phyloP scores from a whole-genome alignment of 2,797 vertebrate species.

The Catamblyrhynchus diadema region DNA sequence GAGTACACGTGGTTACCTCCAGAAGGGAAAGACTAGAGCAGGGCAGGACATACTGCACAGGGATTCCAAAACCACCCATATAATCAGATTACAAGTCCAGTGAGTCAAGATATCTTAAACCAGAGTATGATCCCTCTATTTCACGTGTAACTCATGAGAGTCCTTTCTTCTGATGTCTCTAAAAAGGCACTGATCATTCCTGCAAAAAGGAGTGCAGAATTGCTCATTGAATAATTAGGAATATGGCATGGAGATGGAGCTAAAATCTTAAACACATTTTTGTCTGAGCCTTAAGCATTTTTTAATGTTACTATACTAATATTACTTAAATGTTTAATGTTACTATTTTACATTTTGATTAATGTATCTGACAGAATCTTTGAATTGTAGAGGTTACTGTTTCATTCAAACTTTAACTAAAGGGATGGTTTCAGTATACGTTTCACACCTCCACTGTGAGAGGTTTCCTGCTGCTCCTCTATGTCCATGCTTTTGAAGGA shows the following conservation, averaged over 20 bases:
- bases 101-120: slow-evolving; percentile 36
- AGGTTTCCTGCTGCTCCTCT: not conserved
- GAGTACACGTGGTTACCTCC: not conserved
- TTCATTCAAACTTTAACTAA: not conserved
- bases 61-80: not conserved
- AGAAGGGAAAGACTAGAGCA: not conserved
- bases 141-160: not conserved
- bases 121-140: slow-evolving; percentile 4
- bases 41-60: not conserved
- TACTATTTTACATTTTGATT: not conserved
- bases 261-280: not conserved
- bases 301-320: not conserved
- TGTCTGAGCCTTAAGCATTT: not conserved
- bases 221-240: not conserved
- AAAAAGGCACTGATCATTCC: not conserved
- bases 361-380: not conserved
- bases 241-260: not conserved
- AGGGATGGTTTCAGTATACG: not conserved
- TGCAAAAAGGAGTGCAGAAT: not conserved
- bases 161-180: not conserved
- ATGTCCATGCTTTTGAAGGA: not conserved
- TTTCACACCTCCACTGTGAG: not conserved
- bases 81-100: slow-evolving; percentile 40
- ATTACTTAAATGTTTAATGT: not conserved
- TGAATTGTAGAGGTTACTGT: not conserved